Conservation (phyloP, 2,888 invertebrate species). For the Drosophila stalkeri region DNA sequence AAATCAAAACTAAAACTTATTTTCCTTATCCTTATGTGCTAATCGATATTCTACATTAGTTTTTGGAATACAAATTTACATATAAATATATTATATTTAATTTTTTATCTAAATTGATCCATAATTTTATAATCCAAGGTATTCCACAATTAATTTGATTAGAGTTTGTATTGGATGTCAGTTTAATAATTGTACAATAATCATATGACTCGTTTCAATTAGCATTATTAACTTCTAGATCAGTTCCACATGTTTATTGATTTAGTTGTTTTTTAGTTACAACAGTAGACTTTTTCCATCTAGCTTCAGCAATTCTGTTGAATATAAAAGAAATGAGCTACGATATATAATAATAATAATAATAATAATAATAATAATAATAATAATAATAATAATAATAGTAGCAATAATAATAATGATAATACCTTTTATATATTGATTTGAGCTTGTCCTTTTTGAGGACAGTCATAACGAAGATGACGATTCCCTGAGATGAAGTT, state of each 20-base stretch:
- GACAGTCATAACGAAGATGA: slow-evolving; percentile 1
- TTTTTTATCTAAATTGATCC: too few species aligned
- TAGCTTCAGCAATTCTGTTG: neutral
- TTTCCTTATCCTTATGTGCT: too few species aligned
- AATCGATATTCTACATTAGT: too few species aligned
- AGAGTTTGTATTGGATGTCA: too few species aligned
- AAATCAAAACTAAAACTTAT: too few species aligned
- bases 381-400: too few species aligned
- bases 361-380: neutral
- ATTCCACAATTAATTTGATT: too few species aligned
- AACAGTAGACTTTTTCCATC: neutral
- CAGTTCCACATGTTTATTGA: neutral
- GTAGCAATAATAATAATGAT: neutral
- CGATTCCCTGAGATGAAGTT: neutral
- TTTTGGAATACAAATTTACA: too few species aligned
- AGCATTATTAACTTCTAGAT: neutral
- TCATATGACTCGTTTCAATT: neutral
- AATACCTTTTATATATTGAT: neutral
- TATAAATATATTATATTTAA: too few species aligned
- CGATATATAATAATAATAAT: neutral
- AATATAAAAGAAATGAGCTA: neutral
- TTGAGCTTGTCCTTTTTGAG: neutral
- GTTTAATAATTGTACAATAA: too few species aligned
- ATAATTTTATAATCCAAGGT: too few species aligned
- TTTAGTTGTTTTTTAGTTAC: neutral